Base-by-base conservation (phyloP, 2,888 invertebrate species). In the Lasiommata megera region DNA sequence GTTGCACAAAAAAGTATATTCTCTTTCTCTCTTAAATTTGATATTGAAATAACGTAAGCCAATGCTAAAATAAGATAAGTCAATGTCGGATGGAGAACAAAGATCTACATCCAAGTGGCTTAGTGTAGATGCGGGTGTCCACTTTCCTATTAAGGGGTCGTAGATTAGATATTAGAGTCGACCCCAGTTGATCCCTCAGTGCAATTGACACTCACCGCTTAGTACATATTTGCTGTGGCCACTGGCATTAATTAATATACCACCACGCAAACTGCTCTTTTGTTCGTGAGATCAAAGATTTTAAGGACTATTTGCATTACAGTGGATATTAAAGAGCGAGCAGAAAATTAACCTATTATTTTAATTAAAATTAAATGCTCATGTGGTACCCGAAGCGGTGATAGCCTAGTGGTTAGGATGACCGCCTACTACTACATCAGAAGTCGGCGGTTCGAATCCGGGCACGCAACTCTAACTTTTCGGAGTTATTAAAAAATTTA, bases 121-220 rank as follows among this genome's bases (percentile, higher is more conserved):
- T 70, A 74, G 69, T 69, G 65, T 71, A 60, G 61, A 69, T 88
- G 89, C 88, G 88, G 88, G 89, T 84, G 84, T 80, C 81, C 81
- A 78, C 80, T 77, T 76, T 78, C 76, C 73, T 68, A 73, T 80
- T 80, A 77, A 77, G 72, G 77, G 82, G 84, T 80, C 72, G 73
- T 66, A 72, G 72, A 71, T 70, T 77, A 76, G 74, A 70, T 74
- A 66, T 68, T 67, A 66, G 67, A 67, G 61, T 53, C 68, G 71
- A 69, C 71, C 73, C 72, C 67, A 50, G 63, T 64, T 69, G 70
- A 71, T 71, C 70, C 67, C 73, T 67, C 70, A 69, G 59, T 64
- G 69, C 67, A 67, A 73, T 73, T 69, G 72, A 68, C 70, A 67
- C 67, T 64, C 66, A 58, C 64, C 67, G 65, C 68, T 64, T 65